Evolutionary conservation across 92 coral and sea anemone species (phyloP).

Genomic region (Zoanthus solanderi): DNA sequence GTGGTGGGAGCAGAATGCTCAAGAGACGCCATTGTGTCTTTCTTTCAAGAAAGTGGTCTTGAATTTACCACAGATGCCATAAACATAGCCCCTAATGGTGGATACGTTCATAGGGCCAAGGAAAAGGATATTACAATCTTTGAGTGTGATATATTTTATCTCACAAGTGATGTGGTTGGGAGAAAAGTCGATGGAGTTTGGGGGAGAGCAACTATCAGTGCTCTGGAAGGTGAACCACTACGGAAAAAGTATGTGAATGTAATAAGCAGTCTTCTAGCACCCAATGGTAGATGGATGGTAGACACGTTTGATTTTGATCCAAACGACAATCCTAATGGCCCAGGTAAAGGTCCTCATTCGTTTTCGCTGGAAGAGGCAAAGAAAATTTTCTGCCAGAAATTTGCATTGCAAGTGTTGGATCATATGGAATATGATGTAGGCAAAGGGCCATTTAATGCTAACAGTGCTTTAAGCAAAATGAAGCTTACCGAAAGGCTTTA

Average conservation of each 20-base stretch:
- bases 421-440: too few species aligned
- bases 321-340: neutral
- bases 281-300: constrained; percentile 48
- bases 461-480: too few species aligned
- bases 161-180: constrained; percentile 48
- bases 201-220: constrained; percentile 60
- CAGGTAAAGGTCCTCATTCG: neutral
- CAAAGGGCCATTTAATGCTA: too few species aligned
- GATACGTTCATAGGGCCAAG: constrained; percentile 60
- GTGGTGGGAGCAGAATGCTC: constrained; percentile 57
- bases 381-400: neutral
- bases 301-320: constrained; percentile 39
- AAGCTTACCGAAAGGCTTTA: too few species aligned
- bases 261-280: constrained; percentile 4
- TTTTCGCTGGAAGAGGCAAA: neutral
- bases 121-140: constrained; percentile 40
- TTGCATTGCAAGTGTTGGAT: neutral
- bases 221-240: neutral
- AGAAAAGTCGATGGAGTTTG: constrained; percentile 54
- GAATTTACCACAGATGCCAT: constrained; percentile 57
- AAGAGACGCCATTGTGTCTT: constrained; percentile 34
- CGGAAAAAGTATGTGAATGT: constrained; percentile 36
- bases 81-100: neutral
- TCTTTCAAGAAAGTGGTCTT: constrained; percentile 52
- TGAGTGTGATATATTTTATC: neutral